These are phyloP conservation scores for Anguilla obscura DNA, from an alignment of 2,797 vertebrate genomes.

Conservation along the genomic window DNA sequence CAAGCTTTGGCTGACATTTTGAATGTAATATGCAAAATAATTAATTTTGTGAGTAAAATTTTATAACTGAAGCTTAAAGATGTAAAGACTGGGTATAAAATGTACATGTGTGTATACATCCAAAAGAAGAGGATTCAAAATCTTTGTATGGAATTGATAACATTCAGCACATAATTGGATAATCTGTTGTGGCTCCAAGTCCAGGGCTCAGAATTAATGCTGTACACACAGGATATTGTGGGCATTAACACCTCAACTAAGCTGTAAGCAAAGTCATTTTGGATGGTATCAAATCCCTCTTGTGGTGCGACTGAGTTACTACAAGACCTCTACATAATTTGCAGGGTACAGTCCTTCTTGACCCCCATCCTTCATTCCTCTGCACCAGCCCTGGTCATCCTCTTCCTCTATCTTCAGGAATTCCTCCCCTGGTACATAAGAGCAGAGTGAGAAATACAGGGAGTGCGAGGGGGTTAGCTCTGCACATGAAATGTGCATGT, in stretches of 20 bases:
- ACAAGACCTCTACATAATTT: conserved; percentile 75
- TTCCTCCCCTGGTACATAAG: conserved; percentile 67
- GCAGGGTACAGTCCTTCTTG: conserved; percentile 77
- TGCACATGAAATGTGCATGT: background rate
- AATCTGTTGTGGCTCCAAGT: conserved; percentile 9
- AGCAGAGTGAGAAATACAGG: background rate
- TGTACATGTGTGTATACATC: background rate
- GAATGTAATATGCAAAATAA: background rate
- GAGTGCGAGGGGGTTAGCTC: background rate
- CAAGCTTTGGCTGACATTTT: background rate
- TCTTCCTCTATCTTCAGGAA: conserved; percentile 78
- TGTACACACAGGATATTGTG: background rate
- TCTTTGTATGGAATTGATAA: background rate
- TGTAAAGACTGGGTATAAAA: background rate
- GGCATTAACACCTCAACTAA: background rate
- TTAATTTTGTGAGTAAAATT: background rate
- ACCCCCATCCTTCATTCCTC: conserved; percentile 73
- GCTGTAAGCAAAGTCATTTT: conserved; percentile 28
- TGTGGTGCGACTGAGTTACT: conserved; percentile 54
- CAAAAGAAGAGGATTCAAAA: background rate
- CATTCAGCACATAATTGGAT: conserved; percentile 25
- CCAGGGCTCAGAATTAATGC: conserved; percentile 15
- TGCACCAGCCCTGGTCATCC: conserved; percentile 81
- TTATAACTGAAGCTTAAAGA: background rate
- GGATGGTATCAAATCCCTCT: background rate